Evolutionary conservation across 1,140 invertebrate genomes (phyloP).

Genomic region (Formica exsecta): DNA sequence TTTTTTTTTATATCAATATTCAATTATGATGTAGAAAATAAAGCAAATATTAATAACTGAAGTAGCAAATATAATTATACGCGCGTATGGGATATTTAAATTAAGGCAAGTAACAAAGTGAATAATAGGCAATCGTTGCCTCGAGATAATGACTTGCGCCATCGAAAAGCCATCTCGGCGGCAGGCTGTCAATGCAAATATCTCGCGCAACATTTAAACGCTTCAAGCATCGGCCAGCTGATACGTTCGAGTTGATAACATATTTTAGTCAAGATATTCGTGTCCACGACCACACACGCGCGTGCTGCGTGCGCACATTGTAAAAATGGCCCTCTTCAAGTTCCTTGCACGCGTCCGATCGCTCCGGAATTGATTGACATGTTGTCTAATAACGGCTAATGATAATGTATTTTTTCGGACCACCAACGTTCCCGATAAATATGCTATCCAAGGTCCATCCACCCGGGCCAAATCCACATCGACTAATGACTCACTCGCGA

Average conservation of each 20-base stretch:
- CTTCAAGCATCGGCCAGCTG: constrained; percentile 31
- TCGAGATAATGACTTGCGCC: constrained; percentile 45
- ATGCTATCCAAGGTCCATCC: constrained; percentile 40
- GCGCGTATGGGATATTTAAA: too few relatives aligned
- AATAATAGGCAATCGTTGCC: constrained; percentile 40
- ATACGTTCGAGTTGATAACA: constrained; percentile 70
- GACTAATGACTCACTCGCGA: constrained; percentile 69
- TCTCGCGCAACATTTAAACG: constrained; percentile 17
- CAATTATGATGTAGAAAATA: neutral
- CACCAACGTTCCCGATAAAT: constrained; percentile 60
- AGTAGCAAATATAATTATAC: too few relatives aligned
- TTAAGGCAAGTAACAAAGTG: neutral
- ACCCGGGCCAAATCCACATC: constrained; percentile 58
- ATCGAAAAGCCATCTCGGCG: neutral
- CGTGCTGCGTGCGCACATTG: neutral
- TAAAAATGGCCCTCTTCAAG: constrained; percentile 17
- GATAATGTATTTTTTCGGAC: constrained; percentile 37
- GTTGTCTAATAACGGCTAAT: constrained; percentile 74
- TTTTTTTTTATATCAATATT: neutral
- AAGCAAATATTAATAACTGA: neutral
- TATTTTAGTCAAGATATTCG: constrained; percentile 73
- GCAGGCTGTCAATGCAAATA: constrained; percentile 53
- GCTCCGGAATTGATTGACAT: constrained; percentile 77
- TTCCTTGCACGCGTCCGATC: constrained; percentile 50
- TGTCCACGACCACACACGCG: constrained; percentile 68